Conservation (phyloP, 2,113 vertebrate species). For the Monarcha castaneiventris region DNA sequence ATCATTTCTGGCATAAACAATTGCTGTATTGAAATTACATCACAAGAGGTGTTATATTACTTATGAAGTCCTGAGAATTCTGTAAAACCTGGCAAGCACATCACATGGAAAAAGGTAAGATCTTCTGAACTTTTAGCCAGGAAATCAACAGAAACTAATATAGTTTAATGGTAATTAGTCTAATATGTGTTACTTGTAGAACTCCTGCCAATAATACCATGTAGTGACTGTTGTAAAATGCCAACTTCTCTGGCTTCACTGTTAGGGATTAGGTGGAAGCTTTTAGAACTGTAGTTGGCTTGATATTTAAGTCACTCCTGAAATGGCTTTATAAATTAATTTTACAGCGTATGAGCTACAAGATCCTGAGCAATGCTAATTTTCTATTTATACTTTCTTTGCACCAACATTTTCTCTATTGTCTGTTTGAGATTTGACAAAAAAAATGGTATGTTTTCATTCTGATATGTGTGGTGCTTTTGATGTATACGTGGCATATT, state of each 20-base stretch:
- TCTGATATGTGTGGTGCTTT: not conserved
- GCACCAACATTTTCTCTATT: not conserved
- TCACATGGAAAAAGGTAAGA: slow-evolving; percentile 5
- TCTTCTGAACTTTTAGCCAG: slow-evolving; percentile 57
- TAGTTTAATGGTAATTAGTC: slow-evolving; percentile 61
- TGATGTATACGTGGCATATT: not conserved
- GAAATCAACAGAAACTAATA: slow-evolving; percentile 58
- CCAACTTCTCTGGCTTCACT: not conserved
- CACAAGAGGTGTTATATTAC: slow-evolving; percentile 78
- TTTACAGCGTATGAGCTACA: not conserved
- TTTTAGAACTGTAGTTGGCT: slow-evolving; percentile 35
- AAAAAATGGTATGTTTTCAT: not conserved
- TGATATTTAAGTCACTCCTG: not conserved
- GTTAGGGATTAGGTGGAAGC: not conserved
- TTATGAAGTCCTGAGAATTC: slow-evolving; percentile 66
- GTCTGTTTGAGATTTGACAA: not conserved
- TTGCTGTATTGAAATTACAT: slow-evolving; percentile 75
- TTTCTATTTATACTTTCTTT: not conserved
- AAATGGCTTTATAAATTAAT: not conserved
- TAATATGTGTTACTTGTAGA: slow-evolving; percentile 25
- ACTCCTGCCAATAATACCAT: slow-evolving; percentile 20
- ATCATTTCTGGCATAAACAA: slow-evolving; percentile 63
- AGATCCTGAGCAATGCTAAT: not conserved
- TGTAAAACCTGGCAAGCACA: slow-evolving; percentile 50
- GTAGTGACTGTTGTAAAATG: slow-evolving; percentile 20